Evolutionary conservation across 2,113 vertebrate species (phyloP), one percentile per base, ranked within the genome.

Genomic region (Corvus hawaiiensis): DNA sequence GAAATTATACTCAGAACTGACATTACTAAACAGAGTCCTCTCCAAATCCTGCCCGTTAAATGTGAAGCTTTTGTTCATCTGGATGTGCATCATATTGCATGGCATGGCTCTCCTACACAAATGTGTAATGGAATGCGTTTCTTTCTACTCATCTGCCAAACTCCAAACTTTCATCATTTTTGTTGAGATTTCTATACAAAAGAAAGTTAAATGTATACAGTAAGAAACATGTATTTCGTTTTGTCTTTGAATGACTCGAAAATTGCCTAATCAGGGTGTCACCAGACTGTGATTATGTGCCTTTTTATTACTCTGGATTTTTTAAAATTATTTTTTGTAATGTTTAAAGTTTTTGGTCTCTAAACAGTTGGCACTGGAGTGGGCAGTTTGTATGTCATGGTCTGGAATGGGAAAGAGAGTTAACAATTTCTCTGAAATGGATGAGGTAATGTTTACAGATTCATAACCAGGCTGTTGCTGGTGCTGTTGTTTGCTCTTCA

Each of bases 401-500:
- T 51, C 69, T 56, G 35, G 15, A 85, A 51, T 12, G 33, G 66
- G 13, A 33, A 73, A 77, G 61, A 71, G 16, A 74, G 35, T 64
- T 81, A 64, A 83, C 35, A 83, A 61, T 61, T 71, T 46, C 44
- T 63, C 64, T 68, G 76, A 37, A 84, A 61, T 0, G 16, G 77
- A 62, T 90, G 93, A 92, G 66, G 52, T 75, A 78, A 75, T 91
- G 74, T 89, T 88, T 84, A 68, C 66, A 75, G 88, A 84, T 23
- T 82, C 73, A 81, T 28, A 75, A 87, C 72, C 73, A 75, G 73
- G 27, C 66, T 26, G 73, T 51, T 82, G 64, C 83, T 62, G 73
- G 48, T 58, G 41, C 56, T 89, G 80, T 19, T 87, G 58, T 96
- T 96, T 96, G 96, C 84, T 95, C 76, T 94, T 80, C 94, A 93